Conservation (phyloP, 2,113 vertebrate species). For the Oncorhynchus keta region DNA sequence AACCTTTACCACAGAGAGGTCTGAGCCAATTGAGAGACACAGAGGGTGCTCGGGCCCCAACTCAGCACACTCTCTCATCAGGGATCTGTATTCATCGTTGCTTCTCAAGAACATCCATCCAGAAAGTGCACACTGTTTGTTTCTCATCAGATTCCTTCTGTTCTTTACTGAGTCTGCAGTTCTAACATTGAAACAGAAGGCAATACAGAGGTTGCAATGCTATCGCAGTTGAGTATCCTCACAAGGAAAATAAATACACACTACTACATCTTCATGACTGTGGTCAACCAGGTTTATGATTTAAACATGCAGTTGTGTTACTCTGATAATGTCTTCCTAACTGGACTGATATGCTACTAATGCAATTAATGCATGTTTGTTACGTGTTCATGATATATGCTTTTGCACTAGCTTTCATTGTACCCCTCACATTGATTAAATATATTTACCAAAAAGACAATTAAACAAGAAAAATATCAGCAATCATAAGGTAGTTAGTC, state of each 20-base stretch:
- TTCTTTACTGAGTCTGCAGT: slow-evolving; percentile 17
- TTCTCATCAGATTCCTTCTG: slow-evolving; percentile 9
- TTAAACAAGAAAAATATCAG: slow-evolving; percentile 27
- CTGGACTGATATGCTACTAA: slow-evolving; percentile 46
- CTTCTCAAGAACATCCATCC: slow-evolving; percentile 28
- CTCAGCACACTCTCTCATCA: slow-evolving; percentile 12
- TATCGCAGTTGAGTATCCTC: slow-evolving; percentile 46
- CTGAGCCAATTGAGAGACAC: slow-evolving; percentile 5
- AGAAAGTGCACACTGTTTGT: slow-evolving; percentile 23
- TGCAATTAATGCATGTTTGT: slow-evolving; percentile 49
- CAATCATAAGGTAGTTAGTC: slow-evolving; percentile 39
- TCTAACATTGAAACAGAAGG: slow-evolving; percentile 46
- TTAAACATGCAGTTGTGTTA: slow-evolving; percentile 56
- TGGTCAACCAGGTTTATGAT: slow-evolving; percentile 31
- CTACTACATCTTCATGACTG: slow-evolving; percentile 30
- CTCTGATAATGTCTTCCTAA: slow-evolving; percentile 47
- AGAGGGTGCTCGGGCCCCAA: slow-evolving; percentile 21
- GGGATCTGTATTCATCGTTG: slow-evolving; percentile 3
- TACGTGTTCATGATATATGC: slow-evolving; percentile 47
- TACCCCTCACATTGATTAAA: slow-evolving; percentile 44
- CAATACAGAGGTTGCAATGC: slow-evolving; percentile 47
- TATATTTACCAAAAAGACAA: slow-evolving; percentile 25
- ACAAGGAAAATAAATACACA: slow-evolving; percentile 24
- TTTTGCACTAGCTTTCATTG: slow-evolving; percentile 36
- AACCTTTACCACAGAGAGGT: slow-evolving; percentile 19